Base-by-base conservation (phyloP, 2,113 vertebrate genomes). In the Brachypodius melanocephalos region DNA sequence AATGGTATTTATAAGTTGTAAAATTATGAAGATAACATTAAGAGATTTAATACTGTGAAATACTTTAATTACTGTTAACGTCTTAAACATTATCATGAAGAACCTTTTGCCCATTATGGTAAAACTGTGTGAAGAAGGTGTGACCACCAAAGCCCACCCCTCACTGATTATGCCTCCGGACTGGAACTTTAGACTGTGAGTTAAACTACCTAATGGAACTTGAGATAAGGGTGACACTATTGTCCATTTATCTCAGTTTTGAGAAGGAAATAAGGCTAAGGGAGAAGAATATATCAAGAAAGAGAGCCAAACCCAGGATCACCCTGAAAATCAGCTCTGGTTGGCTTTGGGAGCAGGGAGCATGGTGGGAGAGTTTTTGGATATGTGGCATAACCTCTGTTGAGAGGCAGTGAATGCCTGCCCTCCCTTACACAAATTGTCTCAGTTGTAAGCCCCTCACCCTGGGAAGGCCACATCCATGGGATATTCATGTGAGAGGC, bases 271-370 rank as follows among this genome's bases (percentile, higher is more conserved):
- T 14, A 26, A 26, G 17, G 26, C 43, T 15, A 8, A 67, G 14
- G 12, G 21, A 76, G 26, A 59, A 26, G 7, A 85, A 51, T 51
- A 3, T 8, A 32, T 43, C 32, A 21, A 31, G 20, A 58, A 74
- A 85, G 19, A 36, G n/a, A 61, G 19, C 16, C 16, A 71, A 34
- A 51, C 4, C 24, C 43, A 59, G 15, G 6, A 24, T 10, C 18
- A 2, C 26, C 54, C 25, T 59, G 19, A 69, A 69, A 82, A 51
- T 21, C 17, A 26, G 14, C 45, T 85, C 9, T 32, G 36, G 1
- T 26, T 51, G 9, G 14, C 3, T 59, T 36, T 0, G 0, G 7
- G 14, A 7, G 2, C 20, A 31, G 20, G 17, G 7, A 51, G 6
- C 10, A 26, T 22, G 45, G 6, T 4, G 31, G 26, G 17, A 31